Base-by-base conservation (phyloP, 2,113 vertebrate genomes). In the Serinus canaria region DNA sequence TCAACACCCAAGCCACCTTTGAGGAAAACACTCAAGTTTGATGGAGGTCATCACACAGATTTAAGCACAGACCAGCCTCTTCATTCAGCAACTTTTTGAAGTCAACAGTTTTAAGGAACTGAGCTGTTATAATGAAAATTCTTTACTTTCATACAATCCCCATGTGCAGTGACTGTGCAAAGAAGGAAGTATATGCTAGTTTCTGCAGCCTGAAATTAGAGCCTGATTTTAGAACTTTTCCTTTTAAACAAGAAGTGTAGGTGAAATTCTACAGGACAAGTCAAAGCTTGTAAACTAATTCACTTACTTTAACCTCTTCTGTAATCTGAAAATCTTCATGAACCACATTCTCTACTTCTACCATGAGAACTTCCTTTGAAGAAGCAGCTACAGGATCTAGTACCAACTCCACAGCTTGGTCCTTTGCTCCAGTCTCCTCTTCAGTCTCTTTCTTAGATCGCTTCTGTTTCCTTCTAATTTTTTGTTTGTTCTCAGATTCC, bases 311-410 rank as follows among this genome's bases (percentile, higher is more conserved):
- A 94, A 99, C 99, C 87, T 99, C 99, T 86, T 99, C 99, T 0
- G 98, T 99, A 97, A 99, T 98, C 80, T 99, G 98, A 95, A 99
- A 99, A 87, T 99, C 99, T 64, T 99, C 99, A 9, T 99, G 99
- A 83, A 97, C 92, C 9, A 99, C 98, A 0, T 99, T 99, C 82
- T 99, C 99, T 18, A 99, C 99, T 91, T 99, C 99, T 18, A 99
- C 99, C 99, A 99, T 99, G 78, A 99, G 98, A 80, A 99, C 97
- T 66, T 99, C 98, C 2, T 88, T 78, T 0, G 96, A 95, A 15
- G 96, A 35, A 58, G 95, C 91, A 37, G 94, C 53, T 30, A 87
- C 46, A 66, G 98, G 97, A 90, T 98, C 98, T 12, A 97, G 80
- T 20, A 81, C 91, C 72, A 98, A 60, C 25, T 98, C 97, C 19